A percentile compares a stretch with the other conserved stretches of the same genome.
Conservation (phyloP, 2,888 invertebrate species). For the Dasysyrphus albostriatus region DNA sequence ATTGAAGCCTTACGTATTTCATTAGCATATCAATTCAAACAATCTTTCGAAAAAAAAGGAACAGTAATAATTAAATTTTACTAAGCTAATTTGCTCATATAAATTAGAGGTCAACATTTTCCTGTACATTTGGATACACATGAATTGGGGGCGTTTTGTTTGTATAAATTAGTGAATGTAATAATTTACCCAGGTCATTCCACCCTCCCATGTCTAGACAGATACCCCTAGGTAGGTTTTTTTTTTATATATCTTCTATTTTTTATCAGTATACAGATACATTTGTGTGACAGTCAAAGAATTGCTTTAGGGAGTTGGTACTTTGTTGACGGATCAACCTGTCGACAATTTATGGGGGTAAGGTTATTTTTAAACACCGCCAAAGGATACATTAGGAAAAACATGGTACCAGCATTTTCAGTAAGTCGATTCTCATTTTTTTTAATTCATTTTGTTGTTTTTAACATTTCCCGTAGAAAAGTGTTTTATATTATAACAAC, state of each 20-base stretch:
- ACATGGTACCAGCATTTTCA: neutral
- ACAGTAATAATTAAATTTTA: conserved; percentile 5
- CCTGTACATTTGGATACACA: neutral
- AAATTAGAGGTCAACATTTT: conserved; percentile 2
- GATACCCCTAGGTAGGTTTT: neutral
- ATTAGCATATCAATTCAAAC: conserved; percentile 10
- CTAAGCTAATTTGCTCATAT: neutral
- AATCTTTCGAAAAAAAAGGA: neutral
- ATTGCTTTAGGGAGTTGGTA: neutral
- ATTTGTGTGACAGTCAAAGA: neutral
- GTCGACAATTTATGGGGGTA: conserved; percentile 9
- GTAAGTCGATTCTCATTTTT: neutral
- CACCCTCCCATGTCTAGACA: conserved; percentile 12
- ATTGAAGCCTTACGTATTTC: neutral
- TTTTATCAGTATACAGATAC: conserved; percentile 2
- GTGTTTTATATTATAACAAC: too few species aligned
- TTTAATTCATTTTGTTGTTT: neutral
- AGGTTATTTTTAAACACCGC: conserved; percentile 11
- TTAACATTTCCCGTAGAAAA: neutral
- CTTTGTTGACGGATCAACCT: conserved; percentile 36
- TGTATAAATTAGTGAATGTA: neutral
- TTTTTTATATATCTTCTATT: neutral
- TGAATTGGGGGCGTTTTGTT: neutral
- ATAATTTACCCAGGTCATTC: conserved; percentile 11
- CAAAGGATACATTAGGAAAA: neutral